phyloP scores from a whole-genome alignment of 2,113 vertebrate genomes.

The Spea multiplicata region DNA sequence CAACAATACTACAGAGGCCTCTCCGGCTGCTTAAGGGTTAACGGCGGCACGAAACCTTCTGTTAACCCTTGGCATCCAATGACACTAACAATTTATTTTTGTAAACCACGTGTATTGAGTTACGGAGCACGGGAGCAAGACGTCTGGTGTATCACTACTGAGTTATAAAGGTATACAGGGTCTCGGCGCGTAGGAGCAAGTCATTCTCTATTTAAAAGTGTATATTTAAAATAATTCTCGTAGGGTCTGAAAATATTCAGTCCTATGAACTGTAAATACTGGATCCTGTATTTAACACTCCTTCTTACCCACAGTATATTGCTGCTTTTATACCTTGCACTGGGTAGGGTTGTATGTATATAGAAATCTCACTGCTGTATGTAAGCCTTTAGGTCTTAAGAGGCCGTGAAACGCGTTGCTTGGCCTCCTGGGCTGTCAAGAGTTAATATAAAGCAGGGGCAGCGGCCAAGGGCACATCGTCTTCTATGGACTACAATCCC shows the following conservation, averaged over 20 bases:
- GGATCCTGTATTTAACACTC: background rate
- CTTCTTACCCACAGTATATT: slow-evolving; percentile 14
- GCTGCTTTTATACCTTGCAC: slow-evolving; percentile 63
- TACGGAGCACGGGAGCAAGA: background rate
- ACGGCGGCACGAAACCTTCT: background rate
- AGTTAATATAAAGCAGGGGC: background rate
- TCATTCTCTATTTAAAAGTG: background rate
- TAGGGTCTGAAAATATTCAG: too few relatives aligned
- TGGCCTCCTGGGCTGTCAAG: background rate
- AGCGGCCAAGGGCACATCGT: too few relatives aligned
- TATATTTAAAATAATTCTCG: too few relatives aligned
- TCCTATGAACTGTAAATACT: background rate
- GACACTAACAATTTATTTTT: background rate
- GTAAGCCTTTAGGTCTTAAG: background rate
- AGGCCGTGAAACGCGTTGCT: background rate
- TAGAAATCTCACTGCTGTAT: slow-evolving; percentile 31
- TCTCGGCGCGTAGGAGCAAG: background rate
- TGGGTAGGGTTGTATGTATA: slow-evolving; percentile 53
- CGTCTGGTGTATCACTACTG: slow-evolving; percentile 1
- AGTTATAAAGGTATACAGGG: slow-evolving; percentile 10
- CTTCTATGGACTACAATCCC: too few relatives aligned
- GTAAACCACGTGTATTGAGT: background rate
- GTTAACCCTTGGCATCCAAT: background rate
- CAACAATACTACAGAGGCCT: background rate
- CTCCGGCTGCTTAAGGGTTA: background rate